These are phyloP conservation scores for Sparidentex hasta DNA, from an alignment of 2,797 vertebrate genomes.

Conservation along the genomic window DNA sequence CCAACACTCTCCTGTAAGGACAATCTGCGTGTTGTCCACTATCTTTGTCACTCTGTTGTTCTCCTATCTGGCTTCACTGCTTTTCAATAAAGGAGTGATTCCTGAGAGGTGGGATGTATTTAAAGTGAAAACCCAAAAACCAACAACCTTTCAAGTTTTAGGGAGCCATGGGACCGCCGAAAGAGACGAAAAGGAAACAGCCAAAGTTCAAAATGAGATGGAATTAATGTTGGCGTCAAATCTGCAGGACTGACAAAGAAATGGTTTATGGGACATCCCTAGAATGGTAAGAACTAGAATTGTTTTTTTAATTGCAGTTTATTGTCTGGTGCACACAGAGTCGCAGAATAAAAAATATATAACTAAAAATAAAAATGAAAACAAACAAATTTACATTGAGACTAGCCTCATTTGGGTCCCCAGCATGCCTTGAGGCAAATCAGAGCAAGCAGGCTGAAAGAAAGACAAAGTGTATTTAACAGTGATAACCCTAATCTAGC, in stretches of 20 bases:
- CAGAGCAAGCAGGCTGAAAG: no score
- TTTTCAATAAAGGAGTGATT: conserved; percentile 60
- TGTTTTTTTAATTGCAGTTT: no score
- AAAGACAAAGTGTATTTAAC: no score
- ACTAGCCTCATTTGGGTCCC: no score
- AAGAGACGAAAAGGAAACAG: neutral
- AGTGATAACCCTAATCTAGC: no score
- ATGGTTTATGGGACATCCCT: neutral
- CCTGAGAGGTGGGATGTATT: conserved; percentile 59
- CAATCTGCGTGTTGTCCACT: conserved; percentile 78
- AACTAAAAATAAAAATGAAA: no score
- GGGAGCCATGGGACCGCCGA: neutral
- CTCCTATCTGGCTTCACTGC: conserved; percentile 49
- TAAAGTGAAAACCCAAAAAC: conserved; percentile 39
- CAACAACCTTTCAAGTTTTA: neutral
- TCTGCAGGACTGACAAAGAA: neutral
- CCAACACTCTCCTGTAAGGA: conserved; percentile 83
- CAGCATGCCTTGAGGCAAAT: no score
- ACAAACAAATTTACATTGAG: no score
- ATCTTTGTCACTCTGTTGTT: conserved; percentile 62
- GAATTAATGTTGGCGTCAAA: conserved; percentile 23
- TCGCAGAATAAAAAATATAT: no score
- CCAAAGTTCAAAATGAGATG: conserved; percentile 20
- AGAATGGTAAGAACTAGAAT: no score
- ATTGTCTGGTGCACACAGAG: no score